Conservation (phyloP, 2,797 vertebrate species). For the Eupleurogrammus muticus region DNA sequence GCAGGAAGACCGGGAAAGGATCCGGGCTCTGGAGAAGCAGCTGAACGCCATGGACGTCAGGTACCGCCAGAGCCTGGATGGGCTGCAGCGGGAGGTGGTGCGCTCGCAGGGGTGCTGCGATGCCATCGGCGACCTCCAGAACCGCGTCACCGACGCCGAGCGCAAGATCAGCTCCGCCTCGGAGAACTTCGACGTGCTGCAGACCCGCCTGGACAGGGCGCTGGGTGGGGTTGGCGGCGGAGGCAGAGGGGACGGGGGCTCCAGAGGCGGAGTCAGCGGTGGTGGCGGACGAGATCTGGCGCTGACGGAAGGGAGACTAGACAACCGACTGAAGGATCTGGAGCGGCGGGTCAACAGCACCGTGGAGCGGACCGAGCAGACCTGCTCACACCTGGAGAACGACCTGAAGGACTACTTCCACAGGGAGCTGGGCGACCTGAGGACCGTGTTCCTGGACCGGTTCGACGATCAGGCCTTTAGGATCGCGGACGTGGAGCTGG, state of each 20-base stretch:
- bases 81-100: constrained; percentile 73
- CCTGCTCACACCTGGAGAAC: constrained; percentile 71
- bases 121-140: constrained; percentile 73
- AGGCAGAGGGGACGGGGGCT: constrained; percentile 22
- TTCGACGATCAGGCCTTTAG: constrained; percentile 76
- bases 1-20: constrained; percentile 86
- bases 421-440: constrained; percentile 73
- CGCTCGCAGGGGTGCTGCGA: constrained; percentile 80
- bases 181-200: constrained; percentile 74
- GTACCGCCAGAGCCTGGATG: constrained; percentile 79
- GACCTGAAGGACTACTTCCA: constrained; percentile 79
- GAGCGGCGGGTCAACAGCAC: constrained; percentile 85
- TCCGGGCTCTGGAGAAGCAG: constrained; percentile 89
- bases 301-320: constrained; percentile 57
- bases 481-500: constrained; percentile 79
- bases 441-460: constrained; percentile 70
- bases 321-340: constrained; percentile 71
- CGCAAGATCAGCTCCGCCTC: constrained; percentile 83
- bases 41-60: constrained; percentile 83
- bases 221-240: constrained; percentile 12
- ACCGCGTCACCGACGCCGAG: constrained; percentile 83
- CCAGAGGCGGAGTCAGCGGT: constrained; percentile 11
- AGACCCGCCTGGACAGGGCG: constrained; percentile 76
- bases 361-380: constrained; percentile 77
- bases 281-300: constrained; percentile 4